phyloP scores from a whole-genome alignment of 1,140 invertebrate species.

The Periplaneta americana region DNA sequence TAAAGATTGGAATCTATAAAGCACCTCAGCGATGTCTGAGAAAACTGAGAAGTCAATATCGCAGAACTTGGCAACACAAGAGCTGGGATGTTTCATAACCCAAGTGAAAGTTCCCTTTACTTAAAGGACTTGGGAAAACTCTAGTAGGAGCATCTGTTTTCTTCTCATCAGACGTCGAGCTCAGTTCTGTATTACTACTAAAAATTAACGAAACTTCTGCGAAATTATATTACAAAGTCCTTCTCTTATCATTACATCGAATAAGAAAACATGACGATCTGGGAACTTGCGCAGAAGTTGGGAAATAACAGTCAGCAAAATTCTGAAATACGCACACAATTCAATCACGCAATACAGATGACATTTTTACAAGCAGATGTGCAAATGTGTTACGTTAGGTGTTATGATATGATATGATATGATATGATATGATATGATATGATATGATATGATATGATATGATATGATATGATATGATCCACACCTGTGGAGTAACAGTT shows the following conservation, averaged over 20 bases:
- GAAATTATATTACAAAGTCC: background rate
- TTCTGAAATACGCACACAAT: background rate
- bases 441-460: no score
- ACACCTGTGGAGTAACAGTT: no score
- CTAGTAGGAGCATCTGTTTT: background rate
- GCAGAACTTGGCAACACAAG: background rate
- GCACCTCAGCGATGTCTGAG: background rate
- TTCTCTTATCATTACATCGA: background rate
- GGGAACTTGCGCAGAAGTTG: background rate
- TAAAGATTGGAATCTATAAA: background rate
- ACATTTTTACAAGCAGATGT: no score
- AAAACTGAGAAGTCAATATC: background rate
- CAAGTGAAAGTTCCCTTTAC: background rate
- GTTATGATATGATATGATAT: no score
- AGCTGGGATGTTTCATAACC: background rate
- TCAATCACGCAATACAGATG: no score
- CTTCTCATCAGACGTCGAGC: background rate
- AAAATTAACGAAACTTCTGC: background rate
- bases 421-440: no score
- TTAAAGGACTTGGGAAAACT: background rate
- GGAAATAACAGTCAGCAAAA: background rate
- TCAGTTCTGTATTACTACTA: background rate
- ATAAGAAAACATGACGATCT: background rate
- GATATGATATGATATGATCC: no score
- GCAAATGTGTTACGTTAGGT: no score